These are phyloP conservation scores for Limenitis camilla DNA, from an alignment of 2,888 invertebrate genomes.

Conservation along the genomic window DNA sequence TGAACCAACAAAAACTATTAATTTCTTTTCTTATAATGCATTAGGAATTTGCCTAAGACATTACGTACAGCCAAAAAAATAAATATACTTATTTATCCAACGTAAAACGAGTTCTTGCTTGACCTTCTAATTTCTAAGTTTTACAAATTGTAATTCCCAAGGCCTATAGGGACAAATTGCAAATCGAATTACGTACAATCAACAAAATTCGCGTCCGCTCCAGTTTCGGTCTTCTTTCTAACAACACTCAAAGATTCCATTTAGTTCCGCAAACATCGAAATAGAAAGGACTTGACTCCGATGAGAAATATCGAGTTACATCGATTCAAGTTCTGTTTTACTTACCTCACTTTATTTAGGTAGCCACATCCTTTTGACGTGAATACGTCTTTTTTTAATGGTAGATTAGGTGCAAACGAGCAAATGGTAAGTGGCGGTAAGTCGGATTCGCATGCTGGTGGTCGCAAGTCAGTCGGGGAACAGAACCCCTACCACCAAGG, in stretches of 20 bases:
- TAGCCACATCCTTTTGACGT: too few species aligned
- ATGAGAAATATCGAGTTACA: conserved; percentile 3
- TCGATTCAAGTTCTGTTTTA: neutral
- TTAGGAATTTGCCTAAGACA: too few species aligned
- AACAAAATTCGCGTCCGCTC: conserved; percentile 17
- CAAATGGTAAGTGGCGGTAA: too few species aligned
- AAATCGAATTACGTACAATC: conserved; percentile 23
- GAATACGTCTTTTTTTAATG: too few species aligned
- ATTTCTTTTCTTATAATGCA: too few species aligned
- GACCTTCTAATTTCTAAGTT: conserved; percentile 8
- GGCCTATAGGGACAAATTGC: conserved; percentile 15
- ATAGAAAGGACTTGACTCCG: conserved; percentile 12
- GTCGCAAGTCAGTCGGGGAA: too few species aligned
- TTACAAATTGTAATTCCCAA: conserved; percentile 15
- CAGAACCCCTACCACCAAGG: too few species aligned
- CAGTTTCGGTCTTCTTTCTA: conserved; percentile 17
- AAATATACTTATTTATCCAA: neutral
- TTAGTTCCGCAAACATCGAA: conserved; percentile 19
- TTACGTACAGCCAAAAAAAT: neutral
- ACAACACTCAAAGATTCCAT: conserved; percentile 20
- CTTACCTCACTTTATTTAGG: too few species aligned
- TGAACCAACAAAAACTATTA: too few species aligned
- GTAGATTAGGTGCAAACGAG: too few species aligned
- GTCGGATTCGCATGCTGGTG: too few species aligned
- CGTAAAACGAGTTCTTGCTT: neutral